These are phyloP conservation scores for Morphnarchus princeps DNA, from an alignment of 2,113 vertebrate genomes.

Conservation along the genomic window DNA sequence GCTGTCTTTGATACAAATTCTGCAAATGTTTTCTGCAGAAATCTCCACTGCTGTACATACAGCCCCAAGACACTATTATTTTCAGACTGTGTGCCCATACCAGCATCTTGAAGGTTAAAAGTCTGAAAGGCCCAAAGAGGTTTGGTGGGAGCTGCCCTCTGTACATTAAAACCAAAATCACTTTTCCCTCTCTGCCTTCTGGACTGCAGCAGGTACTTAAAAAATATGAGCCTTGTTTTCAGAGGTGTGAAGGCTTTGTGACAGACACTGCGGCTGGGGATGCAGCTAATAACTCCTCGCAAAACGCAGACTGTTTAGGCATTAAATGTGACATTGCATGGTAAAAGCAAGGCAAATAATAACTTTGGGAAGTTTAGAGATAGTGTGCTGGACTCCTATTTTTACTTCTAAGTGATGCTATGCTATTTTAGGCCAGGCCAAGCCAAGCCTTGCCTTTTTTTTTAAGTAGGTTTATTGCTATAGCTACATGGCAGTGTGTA, in stretches of 20 bases:
- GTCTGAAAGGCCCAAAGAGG: not conserved
- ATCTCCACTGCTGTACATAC: fast-evolving
- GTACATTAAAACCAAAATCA: not conserved
- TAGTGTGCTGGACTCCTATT: fast-evolving
- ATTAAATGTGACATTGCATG: not conserved
- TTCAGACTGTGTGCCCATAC: not conserved
- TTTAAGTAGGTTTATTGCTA: not conserved
- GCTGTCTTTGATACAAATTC: not conserved
- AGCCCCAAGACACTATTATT: not conserved
- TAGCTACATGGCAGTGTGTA: not conserved
- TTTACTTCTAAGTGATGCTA: not conserved
- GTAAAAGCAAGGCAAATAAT: not conserved
- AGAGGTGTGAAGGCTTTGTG: not conserved
- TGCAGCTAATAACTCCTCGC: not conserved
- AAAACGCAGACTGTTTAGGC: not conserved
- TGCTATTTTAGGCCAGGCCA: not conserved
- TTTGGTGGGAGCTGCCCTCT: not conserved
- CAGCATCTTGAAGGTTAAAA: not conserved
- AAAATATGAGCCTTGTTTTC: not conserved
- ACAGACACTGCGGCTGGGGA: not conserved
- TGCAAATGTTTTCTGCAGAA: not conserved
- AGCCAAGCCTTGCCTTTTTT: not conserved
- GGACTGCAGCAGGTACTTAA: not conserved
- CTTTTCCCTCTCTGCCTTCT: not conserved
- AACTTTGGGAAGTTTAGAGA: not conserved